Evolutionary conservation across 1,140 invertebrate species (phyloP).

Genomic region (Nixonia krombeini): DNA sequence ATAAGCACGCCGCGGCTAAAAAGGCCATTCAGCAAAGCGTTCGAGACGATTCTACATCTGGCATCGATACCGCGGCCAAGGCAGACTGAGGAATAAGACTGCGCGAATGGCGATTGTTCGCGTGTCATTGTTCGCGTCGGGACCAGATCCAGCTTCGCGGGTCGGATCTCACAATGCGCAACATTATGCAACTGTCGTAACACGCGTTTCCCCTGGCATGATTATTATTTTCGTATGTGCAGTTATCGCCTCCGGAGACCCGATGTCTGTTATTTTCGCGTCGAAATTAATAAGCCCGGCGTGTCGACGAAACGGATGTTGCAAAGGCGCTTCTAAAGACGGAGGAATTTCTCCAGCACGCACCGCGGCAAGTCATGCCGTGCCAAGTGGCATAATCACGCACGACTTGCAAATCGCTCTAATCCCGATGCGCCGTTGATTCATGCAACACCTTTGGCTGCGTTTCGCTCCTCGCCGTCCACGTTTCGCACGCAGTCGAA

Average conservation of each 20-base stretch:
- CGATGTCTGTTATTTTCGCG: conserved; percentile 35
- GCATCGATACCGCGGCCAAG: too few relatives aligned
- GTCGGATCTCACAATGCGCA: conserved; percentile 33
- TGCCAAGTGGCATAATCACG: conserved; percentile 46
- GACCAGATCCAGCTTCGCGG: too few relatives aligned
- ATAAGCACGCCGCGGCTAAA: too few relatives aligned
- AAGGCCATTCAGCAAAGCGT: too few relatives aligned
- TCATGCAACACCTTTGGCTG: conserved; percentile 33
- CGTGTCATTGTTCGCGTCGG: too few relatives aligned
- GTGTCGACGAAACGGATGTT: conserved; percentile 39
- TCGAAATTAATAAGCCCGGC: conserved; percentile 41
- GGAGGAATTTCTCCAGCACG: conserved; percentile 31
- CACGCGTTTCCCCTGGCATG: conserved; percentile 19
- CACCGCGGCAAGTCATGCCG: conserved; percentile 30
- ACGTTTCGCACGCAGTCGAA: conserved; percentile 41
- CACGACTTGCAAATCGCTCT: conserved; percentile 47
- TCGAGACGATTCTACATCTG: too few relatives aligned
- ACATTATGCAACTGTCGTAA: conserved; percentile 3
- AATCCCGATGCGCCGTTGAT: conserved; percentile 39
- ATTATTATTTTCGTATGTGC: conserved; percentile 44
- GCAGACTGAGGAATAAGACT: too few relatives aligned
- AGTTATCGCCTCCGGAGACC: conserved; percentile 36
- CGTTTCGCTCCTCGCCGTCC: conserved; percentile 20
- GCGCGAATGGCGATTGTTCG: too few relatives aligned
- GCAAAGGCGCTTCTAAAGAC: conserved; percentile 38